A percentile compares a stretch with the other conserved stretches of the same genome.
Evolutionary conservation across 2,113 vertebrate genomes (phyloP).

Genomic region (Condylura cristata): DNA sequence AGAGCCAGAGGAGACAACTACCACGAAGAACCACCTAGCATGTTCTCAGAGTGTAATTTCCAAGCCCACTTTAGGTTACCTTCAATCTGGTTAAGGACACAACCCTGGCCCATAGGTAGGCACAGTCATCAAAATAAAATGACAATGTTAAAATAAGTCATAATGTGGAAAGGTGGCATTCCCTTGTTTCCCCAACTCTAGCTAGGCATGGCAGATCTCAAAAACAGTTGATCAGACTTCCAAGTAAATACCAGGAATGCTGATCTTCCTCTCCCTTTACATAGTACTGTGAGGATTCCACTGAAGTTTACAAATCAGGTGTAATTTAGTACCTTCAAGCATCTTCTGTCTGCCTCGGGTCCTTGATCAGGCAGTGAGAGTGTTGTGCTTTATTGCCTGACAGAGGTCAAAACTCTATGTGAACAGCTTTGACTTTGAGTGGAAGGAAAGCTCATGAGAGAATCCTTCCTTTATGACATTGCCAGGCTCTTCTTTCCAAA

Average conservation of each 20-base stretch:
- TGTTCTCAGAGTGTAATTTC: not conserved
- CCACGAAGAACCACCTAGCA: not conserved
- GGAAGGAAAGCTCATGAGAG: conserved; percentile 5
- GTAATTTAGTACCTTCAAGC: not conserved
- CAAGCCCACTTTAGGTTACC: not conserved
- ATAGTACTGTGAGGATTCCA: not conserved
- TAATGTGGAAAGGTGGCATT: not conserved
- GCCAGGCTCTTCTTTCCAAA: not conserved
- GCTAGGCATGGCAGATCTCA: not conserved
- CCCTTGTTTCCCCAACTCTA: not conserved
- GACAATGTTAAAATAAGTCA: not conserved
- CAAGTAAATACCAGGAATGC: not conserved
- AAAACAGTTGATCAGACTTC: conserved; percentile 3
- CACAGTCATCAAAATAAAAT: not conserved
- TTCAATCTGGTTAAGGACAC: not conserved
- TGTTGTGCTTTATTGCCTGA: not conserved
- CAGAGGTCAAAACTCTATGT: not conserved
- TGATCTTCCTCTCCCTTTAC: not conserved
- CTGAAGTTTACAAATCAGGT: not conserved
- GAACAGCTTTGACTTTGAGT: not conserved
- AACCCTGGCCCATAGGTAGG: not conserved
- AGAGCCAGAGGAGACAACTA: not conserved
- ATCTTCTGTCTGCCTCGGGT: not conserved
- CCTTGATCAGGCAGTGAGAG: not conserved
- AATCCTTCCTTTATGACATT: not conserved